Conservation (phyloP, 2,113 vertebrate genomes). For the Hemiscyllium ocellatum region DNA sequence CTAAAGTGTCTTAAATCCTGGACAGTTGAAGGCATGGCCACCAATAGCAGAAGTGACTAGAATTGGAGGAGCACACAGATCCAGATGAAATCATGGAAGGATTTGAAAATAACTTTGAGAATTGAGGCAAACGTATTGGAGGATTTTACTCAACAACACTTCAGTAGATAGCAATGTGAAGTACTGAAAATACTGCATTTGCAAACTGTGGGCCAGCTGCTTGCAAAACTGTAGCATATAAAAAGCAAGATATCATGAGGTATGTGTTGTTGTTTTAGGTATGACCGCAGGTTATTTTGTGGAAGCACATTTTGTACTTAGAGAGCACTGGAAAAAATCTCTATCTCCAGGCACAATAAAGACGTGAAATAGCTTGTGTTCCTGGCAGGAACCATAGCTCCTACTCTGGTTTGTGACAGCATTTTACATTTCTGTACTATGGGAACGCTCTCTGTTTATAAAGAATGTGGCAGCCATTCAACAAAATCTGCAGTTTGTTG, state of each 20-base stretch:
- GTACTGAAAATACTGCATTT: not conserved
- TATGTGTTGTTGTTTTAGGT: not conserved
- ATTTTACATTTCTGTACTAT: not conserved
- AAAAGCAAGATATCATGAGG: not conserved
- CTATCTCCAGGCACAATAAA: not conserved
- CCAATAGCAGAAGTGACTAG: not conserved
- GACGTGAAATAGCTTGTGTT: not conserved
- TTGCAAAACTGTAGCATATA: not conserved
- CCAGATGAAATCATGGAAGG: no score
- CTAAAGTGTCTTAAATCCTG: no score
- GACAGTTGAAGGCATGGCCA: no score
- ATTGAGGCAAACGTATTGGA: not conserved
- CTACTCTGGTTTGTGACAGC: not conserved
- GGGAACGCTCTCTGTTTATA: not conserved
- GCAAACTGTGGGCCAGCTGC: not conserved
- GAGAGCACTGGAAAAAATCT: not conserved
- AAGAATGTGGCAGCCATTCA: not conserved
- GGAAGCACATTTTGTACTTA: conserved; percentile 24
- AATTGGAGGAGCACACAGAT: not conserved
- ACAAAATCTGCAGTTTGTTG: not conserved
- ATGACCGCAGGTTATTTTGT: not conserved
- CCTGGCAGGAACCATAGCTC: not conserved
- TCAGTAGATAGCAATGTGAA: not conserved
- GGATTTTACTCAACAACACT: not conserved
- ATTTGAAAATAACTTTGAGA: not conserved